Base-by-base conservation (phyloP, 92 coral and sea anemone genomes). In the Virgularia gustaviana region DNA sequence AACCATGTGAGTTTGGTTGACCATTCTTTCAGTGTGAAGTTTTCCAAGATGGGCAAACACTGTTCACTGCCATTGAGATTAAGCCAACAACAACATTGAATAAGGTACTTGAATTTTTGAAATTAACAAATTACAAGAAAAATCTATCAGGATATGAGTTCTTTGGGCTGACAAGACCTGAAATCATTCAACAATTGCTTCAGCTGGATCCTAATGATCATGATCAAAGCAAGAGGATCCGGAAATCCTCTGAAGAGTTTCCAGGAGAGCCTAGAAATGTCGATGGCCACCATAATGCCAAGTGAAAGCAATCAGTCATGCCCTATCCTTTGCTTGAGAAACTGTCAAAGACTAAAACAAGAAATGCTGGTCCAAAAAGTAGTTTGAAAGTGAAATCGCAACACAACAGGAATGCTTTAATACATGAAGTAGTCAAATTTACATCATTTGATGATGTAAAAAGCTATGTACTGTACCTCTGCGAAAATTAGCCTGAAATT, bases 341-440 rank as follows among this genome's bases (percentile, higher is more conserved):
- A 20, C 68, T 70, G n/a, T 30, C 32, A 38, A 70, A 70, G 29
- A 45, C 76, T 19, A 70, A 70, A 34, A 45, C 76, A 20, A 6
- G 76, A 47, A 70, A 70, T 70, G 76, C 76, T 70, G 76, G 78
- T 32, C 70, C 78, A 72, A 70, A 34, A 13, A 72, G 78, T 56
- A 55, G 47, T 55, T 54, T 72, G 51, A 24, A 36, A 35, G 34
- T 38, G 22, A 72, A 53, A 28, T 31, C 49, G 2, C 36, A 56
- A 72, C 54, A 72, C 2, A 29, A 72, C 9, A 6, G 78, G 25
- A 70, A 70, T 70, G 63, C 30, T 25, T 51, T 70, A 43, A 63
- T 70, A 22, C 76, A 70, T 22, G 70, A 72, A 72, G 70, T 56
- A n/a, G 71, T 72, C 10, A 24, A 72, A 36, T 72, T 72, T 72